These are phyloP conservation scores for Psittacara wagleri DNA, from an alignment of 2,113 vertebrate genomes.

Conservation along the genomic window DNA sequence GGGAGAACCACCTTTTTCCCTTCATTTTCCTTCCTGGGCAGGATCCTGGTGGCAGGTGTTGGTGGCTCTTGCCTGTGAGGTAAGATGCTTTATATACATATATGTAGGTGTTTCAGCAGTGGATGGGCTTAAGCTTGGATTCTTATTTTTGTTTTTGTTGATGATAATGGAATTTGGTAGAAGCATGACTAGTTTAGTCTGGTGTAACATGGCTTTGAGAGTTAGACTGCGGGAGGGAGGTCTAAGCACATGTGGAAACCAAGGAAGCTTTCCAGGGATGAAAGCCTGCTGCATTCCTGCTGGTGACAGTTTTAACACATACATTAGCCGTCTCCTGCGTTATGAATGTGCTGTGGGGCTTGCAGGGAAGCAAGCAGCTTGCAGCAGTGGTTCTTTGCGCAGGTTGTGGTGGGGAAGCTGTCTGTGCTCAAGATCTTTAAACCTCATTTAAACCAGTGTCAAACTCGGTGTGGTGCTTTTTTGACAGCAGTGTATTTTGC, in stretches of 20 bases:
- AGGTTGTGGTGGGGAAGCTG: accelerated
- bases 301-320: accelerated
- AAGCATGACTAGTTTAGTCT: accelerated
- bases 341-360: accelerated
- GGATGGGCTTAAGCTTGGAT: accelerated
- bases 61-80: background rate
- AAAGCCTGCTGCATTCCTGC: accelerated
- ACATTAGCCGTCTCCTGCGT: accelerated
- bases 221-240: too few species aligned
- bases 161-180: accelerated
- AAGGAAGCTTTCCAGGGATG: accelerated
- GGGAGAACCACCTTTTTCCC: accelerated
- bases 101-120: too few species aligned
- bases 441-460: background rate
- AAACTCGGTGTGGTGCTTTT: accelerated
- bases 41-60: accelerated
- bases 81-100: too few species aligned
- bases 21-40: accelerated
- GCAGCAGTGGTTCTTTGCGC: accelerated
- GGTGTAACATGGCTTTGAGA: accelerated
- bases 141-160: accelerated
- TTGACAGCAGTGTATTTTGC: accelerated
- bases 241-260: accelerated
- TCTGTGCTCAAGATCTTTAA: background rate
- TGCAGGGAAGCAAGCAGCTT: background rate